Percentiles rank a stretch among this genome's conserved stretches.
These are phyloP conservation scores for Rhagonycha fulva DNA, from an alignment of 2,888 invertebrate genomes.

Conservation along the genomic window DNA sequence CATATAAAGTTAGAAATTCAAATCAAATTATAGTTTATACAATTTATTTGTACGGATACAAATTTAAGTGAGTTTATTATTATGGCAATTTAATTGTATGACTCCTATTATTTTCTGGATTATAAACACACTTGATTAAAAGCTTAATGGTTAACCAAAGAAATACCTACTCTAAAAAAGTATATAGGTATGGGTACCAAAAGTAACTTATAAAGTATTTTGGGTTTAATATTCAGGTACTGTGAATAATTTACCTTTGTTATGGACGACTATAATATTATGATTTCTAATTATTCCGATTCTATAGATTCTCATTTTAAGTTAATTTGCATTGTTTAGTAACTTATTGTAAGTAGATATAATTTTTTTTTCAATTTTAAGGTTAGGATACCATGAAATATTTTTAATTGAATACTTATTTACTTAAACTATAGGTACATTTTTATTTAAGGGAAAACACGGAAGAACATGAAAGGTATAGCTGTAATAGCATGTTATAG, in stretches of 20 bases:
- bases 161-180: background rate
- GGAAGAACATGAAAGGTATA: background rate
- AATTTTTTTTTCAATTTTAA: background rate
- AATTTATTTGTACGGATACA: background rate
- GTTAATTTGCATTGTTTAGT: too few species aligned
- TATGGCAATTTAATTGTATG: slow-evolving; percentile 3
- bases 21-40: background rate
- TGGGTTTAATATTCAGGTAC: background rate
- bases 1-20: background rate
- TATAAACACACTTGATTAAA: background rate
- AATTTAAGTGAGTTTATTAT: background rate
- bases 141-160: background rate
- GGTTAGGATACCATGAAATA: background rate
- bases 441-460: background rate
- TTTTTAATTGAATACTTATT: background rate
- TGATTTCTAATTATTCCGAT: too few species aligned
- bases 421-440: background rate
- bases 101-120: background rate
- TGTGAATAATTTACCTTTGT: background rate
- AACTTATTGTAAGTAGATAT: too few species aligned
- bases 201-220: background rate
- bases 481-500: background rate
- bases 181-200: background rate
- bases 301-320: too few species aligned
- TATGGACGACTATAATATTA: too few species aligned